Base-by-base conservation (phyloP, 2,113 vertebrate species). In the Sander vitreus region DNA sequence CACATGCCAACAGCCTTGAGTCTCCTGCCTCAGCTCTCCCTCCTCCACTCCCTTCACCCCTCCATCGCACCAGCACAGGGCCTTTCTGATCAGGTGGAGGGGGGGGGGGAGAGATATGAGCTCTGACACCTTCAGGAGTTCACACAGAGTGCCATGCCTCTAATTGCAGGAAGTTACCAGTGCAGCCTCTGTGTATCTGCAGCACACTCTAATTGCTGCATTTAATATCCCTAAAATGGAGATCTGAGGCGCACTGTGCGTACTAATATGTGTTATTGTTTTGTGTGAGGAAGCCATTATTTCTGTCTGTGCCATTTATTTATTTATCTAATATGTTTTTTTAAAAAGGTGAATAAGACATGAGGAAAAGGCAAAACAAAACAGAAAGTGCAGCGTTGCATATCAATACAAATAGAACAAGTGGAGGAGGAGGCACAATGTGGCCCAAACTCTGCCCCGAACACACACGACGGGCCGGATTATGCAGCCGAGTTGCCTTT, bases 71-170 rank as follows among this genome's bases (percentile, higher is more conserved):
- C 85, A 62, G 88, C 91, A 84, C 88, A 84, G 84, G 91, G 91
- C 83, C 90, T 95, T 95, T 95, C 93, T 96, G 95, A 95, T 96
- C 95, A 95, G 95, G 94, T 95, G 89, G 86, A 93, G 85, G 75
- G 85, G 90, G 89, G 90, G 89, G 89, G 90, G 89, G 90, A 88
- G 89, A 93, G 92, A 93, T 91, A 96, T 95, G 93, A 93, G 92
- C 87, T 83, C 88, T 94, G 95, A 96, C 95, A 96, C 93, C 90
- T 94, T 83, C 25, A 86, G 81, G 94, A 94, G 95, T 96, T 96
- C 95, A 96, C 89, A 90, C 78, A 81, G 93, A 96, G 95, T 96
- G 82, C 94, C 89, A 88, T 87, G 87, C 88, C 90, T 91, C 83
- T 94, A 94, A 95, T 95, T 95, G 93, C 90, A 80, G 91, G 90